These are phyloP conservation scores for Nasua narica DNA, from an alignment of 2,797 vertebrate species.

Conservation along the genomic window DNA sequence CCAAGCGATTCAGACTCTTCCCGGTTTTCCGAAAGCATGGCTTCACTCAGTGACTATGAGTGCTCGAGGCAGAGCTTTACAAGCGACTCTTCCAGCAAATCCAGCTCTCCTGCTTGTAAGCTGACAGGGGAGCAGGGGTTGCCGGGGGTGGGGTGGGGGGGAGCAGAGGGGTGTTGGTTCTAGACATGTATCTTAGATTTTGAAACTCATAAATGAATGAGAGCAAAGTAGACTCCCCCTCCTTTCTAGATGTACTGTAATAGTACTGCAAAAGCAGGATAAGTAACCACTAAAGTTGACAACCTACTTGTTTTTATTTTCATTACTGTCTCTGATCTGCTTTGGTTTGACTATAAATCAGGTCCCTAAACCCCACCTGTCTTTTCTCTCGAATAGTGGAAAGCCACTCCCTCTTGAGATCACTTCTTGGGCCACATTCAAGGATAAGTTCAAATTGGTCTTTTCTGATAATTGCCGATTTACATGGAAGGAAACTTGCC, in stretches of 20 bases:
- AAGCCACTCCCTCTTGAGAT: background rate
- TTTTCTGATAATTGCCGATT: background rate
- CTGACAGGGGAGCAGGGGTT: background rate
- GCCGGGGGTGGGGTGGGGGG: background rate
- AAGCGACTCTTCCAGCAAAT: slow-evolving; percentile 93
- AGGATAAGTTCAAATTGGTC: background rate
- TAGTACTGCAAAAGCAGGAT: background rate
- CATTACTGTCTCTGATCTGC: background rate
- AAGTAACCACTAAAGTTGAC: background rate
- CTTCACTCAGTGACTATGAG: slow-evolving; percentile 89
- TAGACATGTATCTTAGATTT: background rate
- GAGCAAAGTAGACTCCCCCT: background rate
- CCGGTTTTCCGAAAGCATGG: slow-evolving; percentile 87
- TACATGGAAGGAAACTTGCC: slow-evolving; percentile 11
- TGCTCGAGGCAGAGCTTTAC: slow-evolving; percentile 92
- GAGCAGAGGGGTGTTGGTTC: rapidly evolving
- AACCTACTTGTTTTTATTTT: background rate
- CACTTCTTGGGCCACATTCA: background rate
- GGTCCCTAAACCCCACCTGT: background rate
- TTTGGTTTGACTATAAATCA: background rate
- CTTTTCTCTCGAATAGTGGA: background rate
- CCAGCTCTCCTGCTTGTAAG: slow-evolving; percentile 93
- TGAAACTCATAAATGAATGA: background rate
- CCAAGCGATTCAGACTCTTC: slow-evolving; percentile 90
- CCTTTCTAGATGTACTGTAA: background rate